These are phyloP conservation scores for Neria commutata DNA, from an alignment of 2,888 invertebrate genomes.

Conservation along the genomic window DNA sequence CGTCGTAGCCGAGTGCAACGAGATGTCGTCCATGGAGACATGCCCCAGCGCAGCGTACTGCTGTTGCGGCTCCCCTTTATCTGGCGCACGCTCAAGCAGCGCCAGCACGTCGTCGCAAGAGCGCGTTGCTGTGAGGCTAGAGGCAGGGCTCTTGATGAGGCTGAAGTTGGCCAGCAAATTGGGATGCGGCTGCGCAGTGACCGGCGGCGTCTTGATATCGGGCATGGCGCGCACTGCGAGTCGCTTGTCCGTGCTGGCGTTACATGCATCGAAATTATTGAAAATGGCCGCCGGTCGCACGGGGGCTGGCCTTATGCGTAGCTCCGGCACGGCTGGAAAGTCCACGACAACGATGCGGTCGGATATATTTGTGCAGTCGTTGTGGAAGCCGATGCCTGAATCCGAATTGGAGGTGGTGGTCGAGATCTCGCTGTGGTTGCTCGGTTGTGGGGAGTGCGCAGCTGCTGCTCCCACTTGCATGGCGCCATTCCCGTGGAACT, in stretches of 20 bases:
- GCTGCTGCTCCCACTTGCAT: constrained; percentile 39
- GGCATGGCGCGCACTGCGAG: constrained; percentile 74
- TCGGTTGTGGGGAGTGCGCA: constrained; percentile 84
- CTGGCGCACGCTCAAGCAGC: constrained; percentile 34
- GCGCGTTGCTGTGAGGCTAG: constrained; percentile 57
- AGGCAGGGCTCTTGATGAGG: constrained; percentile 61
- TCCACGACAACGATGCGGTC: constrained; percentile 81
- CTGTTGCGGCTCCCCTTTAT: constrained; percentile 11
- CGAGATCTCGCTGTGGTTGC: constrained; percentile 79
- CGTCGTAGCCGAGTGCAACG: constrained; percentile 61
- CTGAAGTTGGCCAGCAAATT: constrained; percentile 62
- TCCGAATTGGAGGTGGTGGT: constrained; percentile 92
- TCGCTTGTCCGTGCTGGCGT: constrained; percentile 46
- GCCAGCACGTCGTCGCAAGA: constrained; percentile 68
- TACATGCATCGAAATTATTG: constrained; percentile 40
- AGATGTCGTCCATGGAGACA: constrained; percentile 67
- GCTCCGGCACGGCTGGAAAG: constrained; percentile 66
- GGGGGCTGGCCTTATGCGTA: constrained; percentile 30
- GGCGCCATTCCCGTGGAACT: constrained; percentile 35
- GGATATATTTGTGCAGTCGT: constrained; percentile 83
- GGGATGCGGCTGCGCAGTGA: constrained; percentile 41
- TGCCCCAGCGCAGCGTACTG: constrained; percentile 30
- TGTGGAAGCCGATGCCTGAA: constrained; percentile 92
- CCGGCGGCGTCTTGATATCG: constrained; percentile 61
- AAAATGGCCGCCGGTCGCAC: constrained; percentile 54